A percentile compares a stretch with the other conserved stretches of the same genome.
Evolutionary conservation across 2,797 vertebrate species (phyloP).

Genomic region (Lepilemur ruficaudatus): DNA sequence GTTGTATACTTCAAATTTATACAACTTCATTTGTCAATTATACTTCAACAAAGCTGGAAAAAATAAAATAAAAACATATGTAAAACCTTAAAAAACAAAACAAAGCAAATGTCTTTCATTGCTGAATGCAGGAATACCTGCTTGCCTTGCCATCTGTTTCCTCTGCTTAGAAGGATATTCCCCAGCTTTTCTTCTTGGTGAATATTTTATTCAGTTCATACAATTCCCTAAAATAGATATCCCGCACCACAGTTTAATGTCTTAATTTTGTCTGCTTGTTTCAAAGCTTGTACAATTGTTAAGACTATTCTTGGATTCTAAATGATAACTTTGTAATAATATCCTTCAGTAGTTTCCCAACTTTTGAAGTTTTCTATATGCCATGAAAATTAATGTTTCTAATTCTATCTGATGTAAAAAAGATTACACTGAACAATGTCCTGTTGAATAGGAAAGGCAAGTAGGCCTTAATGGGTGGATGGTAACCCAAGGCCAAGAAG

Average conservation of each 20-base stretch:
- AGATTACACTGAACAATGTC: neutral
- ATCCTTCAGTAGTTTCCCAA: neutral
- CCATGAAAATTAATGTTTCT: conserved; percentile 1
- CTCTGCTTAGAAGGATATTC: neutral
- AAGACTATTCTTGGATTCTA: neutral
- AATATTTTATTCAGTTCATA: neutral
- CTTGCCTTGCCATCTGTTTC: neutral
- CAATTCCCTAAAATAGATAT: neutral
- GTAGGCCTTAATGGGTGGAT: neutral
- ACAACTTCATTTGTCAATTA: neutral
- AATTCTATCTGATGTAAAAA: neutral
- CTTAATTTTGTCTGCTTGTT: neutral
- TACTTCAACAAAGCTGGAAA: neutral
- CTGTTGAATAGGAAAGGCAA: neutral
- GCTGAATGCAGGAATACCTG: neutral
- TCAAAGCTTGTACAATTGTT: neutral
- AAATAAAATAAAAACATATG: neutral
- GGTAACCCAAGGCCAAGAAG: neutral
- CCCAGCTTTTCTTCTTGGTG: neutral
- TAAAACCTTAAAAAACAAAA: neutral
- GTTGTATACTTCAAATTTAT: neutral
- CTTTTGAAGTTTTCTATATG: neutral
- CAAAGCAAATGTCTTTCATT: neutral
- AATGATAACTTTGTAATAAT: neutral
- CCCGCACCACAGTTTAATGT: neutral